phyloP scores from a whole-genome alignment of 2,113 vertebrate genomes.

The Hystrix cristata region DNA sequence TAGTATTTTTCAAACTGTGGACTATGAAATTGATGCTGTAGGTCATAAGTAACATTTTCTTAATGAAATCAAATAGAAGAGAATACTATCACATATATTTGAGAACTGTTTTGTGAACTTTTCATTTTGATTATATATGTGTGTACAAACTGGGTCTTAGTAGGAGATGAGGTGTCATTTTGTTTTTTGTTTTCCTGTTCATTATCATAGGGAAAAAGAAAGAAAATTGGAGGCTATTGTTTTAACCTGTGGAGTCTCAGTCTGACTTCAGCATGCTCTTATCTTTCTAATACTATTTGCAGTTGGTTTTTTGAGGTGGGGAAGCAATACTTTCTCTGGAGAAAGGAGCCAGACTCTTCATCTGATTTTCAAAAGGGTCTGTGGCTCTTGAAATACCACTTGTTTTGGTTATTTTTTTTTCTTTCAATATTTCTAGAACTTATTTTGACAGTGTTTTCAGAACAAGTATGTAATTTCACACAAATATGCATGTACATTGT shows the following conservation, averaged over 20 bases:
- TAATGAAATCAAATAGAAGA: not conserved
- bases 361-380: not conserved
- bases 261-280: not conserved
- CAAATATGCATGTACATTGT: not conserved
- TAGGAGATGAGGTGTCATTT: not conserved
- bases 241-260: not conserved
- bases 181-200: not conserved
- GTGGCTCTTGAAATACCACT: not conserved
- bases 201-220: not conserved
- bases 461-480: not conserved
- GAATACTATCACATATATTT: not conserved
- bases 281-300: not conserved
- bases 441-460: conserved; percentile 8
- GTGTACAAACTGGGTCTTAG: not conserved
- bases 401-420: not conserved
- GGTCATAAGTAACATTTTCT: not conserved
- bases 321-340: not conserved
- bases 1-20: not conserved
- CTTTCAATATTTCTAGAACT: not conserved
- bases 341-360: not conserved
- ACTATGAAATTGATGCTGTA: not conserved
- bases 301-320: not conserved
- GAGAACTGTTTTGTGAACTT: not conserved
- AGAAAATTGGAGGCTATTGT: not conserved
- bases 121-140: not conserved